Conservation (phyloP, 2,113 vertebrate species). For the Cavia aperea region DNA sequence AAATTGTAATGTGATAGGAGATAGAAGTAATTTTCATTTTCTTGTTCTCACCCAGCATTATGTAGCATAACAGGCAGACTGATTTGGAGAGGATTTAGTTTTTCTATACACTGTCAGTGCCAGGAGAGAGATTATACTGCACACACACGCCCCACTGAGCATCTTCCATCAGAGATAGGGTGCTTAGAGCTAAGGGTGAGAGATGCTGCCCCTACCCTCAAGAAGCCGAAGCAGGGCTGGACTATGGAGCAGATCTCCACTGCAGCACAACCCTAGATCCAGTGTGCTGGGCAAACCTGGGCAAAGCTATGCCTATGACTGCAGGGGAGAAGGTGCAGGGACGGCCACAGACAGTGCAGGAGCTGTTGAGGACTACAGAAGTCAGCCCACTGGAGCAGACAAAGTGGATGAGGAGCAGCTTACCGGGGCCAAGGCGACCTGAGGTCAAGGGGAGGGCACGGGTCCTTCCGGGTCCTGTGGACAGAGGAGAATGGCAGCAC, state of each 20-base stretch:
- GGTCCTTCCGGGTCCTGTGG: background rate
- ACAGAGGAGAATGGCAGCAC: background rate
- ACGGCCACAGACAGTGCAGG: background rate
- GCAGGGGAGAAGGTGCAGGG: background rate
- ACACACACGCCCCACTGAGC: background rate
- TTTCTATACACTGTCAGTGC: background rate
- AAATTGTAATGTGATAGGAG: background rate
- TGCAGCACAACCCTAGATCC: background rate
- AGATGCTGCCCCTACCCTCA: background rate
- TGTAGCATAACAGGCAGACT: background rate
- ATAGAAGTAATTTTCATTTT: background rate
- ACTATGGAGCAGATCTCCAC: background rate
- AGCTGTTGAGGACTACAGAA: background rate
- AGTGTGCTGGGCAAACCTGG: accelerated
- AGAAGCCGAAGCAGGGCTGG: background rate
- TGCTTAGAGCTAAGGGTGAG: background rate
- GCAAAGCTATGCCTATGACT: background rate
- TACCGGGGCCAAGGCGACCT: background rate
- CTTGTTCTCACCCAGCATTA: background rate
- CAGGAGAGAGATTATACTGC: background rate
- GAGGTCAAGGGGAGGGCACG: background rate
- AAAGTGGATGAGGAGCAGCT: background rate
- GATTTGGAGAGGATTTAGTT: background rate
- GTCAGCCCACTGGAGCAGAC: background rate
- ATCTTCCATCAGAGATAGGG: background rate